A percentile compares a stretch with the other conserved stretches of the same genome.
Evolutionary conservation across 2,797 vertebrate species (phyloP).

Genomic region (Cossypha polioptera): DNA sequence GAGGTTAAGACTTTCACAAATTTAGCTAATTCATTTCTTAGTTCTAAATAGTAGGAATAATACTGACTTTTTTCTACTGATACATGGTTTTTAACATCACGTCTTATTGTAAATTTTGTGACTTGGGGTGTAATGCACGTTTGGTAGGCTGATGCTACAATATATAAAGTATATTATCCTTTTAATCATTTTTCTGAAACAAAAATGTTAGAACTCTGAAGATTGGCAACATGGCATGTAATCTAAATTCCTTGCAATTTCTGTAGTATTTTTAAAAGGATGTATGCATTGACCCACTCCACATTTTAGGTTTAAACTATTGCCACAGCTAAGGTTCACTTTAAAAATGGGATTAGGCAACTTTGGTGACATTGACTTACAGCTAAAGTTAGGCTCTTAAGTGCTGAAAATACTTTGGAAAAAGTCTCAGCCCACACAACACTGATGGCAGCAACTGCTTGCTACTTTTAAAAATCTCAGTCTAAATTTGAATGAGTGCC

Average conservation of each 20-base stretch:
- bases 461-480: not conserved
- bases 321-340: not conserved
- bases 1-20: not conserved
- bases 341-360: not conserved
- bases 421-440: not conserved
- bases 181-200: not conserved
- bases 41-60: not conserved
- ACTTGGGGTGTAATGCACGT: not conserved
- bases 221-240: not conserved
- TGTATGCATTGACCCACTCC: not conserved
- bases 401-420: not conserved
- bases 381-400: not conserved
- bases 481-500: slow-evolving; percentile 23
- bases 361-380: not conserved
- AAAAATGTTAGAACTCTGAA: not conserved
- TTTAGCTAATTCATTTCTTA: not conserved
- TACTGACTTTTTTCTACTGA: not conserved
- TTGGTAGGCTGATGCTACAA: not conserved
- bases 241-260: not conserved
- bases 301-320: not conserved
- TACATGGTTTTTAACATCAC: not conserved
- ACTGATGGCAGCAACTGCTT: not conserved
- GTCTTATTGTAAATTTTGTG: not conserved
- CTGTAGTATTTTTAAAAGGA: not conserved
- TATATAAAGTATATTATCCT: not conserved